phyloP scores from a whole-genome alignment of 2,113 vertebrate genomes.

The Tetrao urogallus region DNA sequence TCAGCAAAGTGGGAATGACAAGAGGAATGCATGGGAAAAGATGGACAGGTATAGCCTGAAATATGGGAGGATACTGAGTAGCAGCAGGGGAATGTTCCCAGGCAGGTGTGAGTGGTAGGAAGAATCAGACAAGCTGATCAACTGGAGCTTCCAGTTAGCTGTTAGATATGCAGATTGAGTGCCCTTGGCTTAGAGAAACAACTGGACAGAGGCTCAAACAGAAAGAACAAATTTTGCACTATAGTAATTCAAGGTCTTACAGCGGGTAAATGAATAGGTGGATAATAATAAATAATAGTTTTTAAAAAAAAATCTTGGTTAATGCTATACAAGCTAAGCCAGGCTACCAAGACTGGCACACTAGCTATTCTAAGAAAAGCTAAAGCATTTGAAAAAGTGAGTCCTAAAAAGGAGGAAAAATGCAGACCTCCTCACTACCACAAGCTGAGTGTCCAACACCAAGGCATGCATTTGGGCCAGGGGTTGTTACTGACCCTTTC shows the following conservation, averaged over 20 bases:
- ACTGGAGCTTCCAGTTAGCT: background rate
- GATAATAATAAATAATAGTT: background rate
- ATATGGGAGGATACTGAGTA: fast-evolving
- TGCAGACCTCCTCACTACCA: background rate
- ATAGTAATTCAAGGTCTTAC: background rate
- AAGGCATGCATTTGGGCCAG: background rate
- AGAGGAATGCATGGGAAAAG: background rate
- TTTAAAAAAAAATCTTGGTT: background rate
- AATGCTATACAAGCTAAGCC: background rate
- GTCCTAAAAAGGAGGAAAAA: background rate
- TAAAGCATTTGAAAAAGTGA: background rate
- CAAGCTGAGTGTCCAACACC: background rate
- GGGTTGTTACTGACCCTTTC: background rate
- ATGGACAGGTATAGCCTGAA: background rate
- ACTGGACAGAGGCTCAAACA: background rate
- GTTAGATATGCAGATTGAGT: background rate
- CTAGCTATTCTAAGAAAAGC: background rate
- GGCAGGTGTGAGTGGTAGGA: background rate
- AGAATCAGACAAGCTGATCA: background rate
- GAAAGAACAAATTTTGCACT: background rate
- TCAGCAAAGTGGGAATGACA: background rate
- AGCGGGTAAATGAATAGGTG: background rate
- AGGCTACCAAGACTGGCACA: background rate
- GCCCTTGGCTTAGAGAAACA: background rate
- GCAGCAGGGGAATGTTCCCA: background rate